A percentile compares a stretch with the other conserved stretches of the same genome.
Evolutionary conservation across 2,888 invertebrate genomes (phyloP).

Genomic region (Barypeithes pellucidus): DNA sequence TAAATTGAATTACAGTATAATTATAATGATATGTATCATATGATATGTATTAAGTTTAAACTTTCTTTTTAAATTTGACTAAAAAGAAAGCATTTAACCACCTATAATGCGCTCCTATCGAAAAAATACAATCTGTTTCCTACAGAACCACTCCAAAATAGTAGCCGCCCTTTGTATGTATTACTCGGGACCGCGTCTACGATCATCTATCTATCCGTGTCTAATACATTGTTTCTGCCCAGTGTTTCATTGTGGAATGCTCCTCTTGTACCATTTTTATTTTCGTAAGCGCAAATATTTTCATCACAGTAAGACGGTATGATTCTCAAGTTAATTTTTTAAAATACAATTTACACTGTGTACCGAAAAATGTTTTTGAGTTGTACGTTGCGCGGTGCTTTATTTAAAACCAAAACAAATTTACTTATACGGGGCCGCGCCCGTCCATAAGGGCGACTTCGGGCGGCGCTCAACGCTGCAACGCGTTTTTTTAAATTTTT

Average conservation of each 20-base stretch:
- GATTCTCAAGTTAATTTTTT: slow-evolving; percentile 27
- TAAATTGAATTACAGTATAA: slow-evolving; percentile 60
- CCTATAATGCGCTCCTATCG: slow-evolving; percentile 36
- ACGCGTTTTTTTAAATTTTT: no score
- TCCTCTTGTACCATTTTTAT: slow-evolving; percentile 44
- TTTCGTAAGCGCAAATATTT: slow-evolving; percentile 57
- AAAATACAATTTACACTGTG: slow-evolving; percentile 27
- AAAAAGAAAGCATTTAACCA: slow-evolving; percentile 35
- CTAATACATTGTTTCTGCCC: slow-evolving; percentile 45
- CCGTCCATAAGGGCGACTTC: no score
- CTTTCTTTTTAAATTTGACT: slow-evolving; percentile 25
- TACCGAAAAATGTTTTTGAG: slow-evolving; percentile 24
- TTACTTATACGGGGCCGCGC: no score
- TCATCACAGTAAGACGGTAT: slow-evolving; percentile 70
- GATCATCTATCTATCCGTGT: slow-evolving; percentile 24
- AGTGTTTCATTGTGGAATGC: slow-evolving; percentile 42
- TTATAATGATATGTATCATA: slow-evolving; percentile 68
- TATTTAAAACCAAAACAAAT: slow-evolving; percentile 11
- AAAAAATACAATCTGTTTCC: slow-evolving; percentile 34
- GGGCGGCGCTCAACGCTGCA: no score
- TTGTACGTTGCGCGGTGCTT: slow-evolving; percentile 25
- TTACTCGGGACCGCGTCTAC: neutral
- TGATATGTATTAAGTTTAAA: slow-evolving; percentile 67
- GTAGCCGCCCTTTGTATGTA: neutral
- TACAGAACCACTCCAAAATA: slow-evolving; percentile 49